Conservation (phyloP, 2,888 invertebrate species). For the Troglohyphantes excavatus region DNA sequence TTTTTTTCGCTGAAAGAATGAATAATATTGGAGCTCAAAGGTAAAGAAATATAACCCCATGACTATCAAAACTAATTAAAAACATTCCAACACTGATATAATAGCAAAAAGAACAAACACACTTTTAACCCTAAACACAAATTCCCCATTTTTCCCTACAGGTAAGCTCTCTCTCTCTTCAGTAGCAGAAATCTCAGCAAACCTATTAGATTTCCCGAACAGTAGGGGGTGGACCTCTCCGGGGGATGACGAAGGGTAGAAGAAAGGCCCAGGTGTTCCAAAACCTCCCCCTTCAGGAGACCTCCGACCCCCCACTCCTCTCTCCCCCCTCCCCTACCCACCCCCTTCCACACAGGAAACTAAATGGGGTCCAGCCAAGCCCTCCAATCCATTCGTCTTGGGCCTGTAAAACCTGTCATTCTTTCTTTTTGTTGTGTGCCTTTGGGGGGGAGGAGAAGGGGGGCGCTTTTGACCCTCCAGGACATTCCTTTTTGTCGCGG, state of each 20-base stretch:
- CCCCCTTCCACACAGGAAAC: not conserved
- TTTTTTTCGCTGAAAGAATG: no score
- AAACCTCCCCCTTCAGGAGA: constrained; percentile 7
- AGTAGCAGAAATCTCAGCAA: constrained; percentile 13
- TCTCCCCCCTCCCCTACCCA: no score
- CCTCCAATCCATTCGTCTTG: constrained; percentile 9
- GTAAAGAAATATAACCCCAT: no score
- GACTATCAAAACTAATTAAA: no score
- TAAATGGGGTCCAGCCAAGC: not conserved
- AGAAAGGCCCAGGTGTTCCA: constrained; percentile 28
- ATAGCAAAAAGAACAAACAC: no score
- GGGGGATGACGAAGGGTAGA: constrained; percentile 20
- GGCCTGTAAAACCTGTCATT: constrained; percentile 2
- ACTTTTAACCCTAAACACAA: not conserved
- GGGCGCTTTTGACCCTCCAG: not conserved
- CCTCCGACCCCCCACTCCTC: not conserved
- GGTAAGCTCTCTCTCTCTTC: not conserved
- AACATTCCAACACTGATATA: no score
- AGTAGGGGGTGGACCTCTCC: not conserved
- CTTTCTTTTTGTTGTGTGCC: constrained; percentile 5
- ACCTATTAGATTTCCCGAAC: constrained; percentile 5
- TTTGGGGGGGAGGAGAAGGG: not conserved
- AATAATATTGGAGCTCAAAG: no score
- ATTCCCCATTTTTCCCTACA: not conserved
- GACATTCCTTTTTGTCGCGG: not conserved